Evolutionary conservation across 1,140 invertebrate genomes (phyloP).

Genomic region (Aleiodes sp.): DNA sequence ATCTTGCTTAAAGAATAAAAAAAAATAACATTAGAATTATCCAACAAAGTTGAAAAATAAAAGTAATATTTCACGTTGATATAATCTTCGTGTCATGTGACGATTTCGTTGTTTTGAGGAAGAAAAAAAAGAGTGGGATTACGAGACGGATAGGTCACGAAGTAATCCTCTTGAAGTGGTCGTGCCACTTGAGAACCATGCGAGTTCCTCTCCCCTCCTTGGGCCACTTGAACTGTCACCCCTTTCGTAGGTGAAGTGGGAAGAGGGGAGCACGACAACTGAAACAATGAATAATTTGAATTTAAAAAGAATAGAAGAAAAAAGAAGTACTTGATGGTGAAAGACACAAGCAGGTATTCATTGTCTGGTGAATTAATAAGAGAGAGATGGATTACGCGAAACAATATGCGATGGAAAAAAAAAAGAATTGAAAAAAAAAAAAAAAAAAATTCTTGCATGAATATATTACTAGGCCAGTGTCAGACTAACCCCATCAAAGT

Average conservation of each 20-base stretch:
- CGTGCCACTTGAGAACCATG: background rate
- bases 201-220: background rate
- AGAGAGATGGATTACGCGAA: too few species aligned
- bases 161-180: constrained; percentile 19
- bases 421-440: background rate
- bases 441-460: background rate
- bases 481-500: constrained; percentile 66
- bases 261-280: background rate
- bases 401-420: background rate
- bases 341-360: constrained; percentile 1
- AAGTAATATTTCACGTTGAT: too few species aligned
- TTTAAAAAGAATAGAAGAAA: background rate
- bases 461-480: constrained; percentile 45
- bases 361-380: too few species aligned
- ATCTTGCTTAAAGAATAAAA: too few species aligned
- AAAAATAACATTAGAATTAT: background rate
- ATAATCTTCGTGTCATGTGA: background rate
- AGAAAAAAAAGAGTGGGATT: constrained; percentile 1
- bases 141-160: background rate
- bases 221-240: constrained; percentile 1
- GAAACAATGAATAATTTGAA: constrained; percentile 6
- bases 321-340: background rate
- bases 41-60: too few species aligned
- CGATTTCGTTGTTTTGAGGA: background rate
- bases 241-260: background rate